Percentiles rank a stretch among this genome's conserved stretches.
These are phyloP conservation scores for Pollachius pollachius DNA, from an alignment of 2,113 vertebrate genomes.

Conservation along the genomic window DNA sequence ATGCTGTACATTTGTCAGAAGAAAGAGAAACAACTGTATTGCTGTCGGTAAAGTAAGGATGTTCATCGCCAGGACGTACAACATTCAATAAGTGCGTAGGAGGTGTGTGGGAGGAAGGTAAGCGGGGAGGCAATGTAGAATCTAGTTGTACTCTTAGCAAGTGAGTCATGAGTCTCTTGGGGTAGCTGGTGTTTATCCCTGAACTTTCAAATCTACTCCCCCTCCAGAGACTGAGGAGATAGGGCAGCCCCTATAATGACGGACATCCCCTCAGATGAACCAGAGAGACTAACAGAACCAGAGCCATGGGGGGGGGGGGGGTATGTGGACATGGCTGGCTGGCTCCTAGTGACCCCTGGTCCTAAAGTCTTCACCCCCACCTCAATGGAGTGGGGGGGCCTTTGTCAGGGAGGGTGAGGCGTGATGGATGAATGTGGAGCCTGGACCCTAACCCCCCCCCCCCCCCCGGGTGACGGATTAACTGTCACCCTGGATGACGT, in stretches of 20 bases:
- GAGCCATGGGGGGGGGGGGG: conserved; percentile 43
- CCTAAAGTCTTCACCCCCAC: conserved; percentile 55
- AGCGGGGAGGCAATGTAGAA: too few species aligned
- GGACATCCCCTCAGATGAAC: conserved; percentile 18
- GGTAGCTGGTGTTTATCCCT: too few species aligned
- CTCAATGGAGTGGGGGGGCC: conserved; percentile 17
- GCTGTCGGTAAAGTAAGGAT: too few species aligned
- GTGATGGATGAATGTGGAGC: neutral
- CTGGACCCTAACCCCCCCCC: neutral
- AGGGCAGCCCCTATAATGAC: neutral
- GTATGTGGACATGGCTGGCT: conserved; percentile 46
- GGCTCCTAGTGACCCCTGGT: conserved; percentile 54
- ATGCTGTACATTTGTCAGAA: too few species aligned
- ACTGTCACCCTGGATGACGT: neutral
- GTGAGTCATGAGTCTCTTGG: too few species aligned
- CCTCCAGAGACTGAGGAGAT: neutral
- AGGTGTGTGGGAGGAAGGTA: too few species aligned
- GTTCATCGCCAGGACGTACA: too few species aligned
- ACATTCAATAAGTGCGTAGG: too few species aligned
- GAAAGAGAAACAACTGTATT: too few species aligned
- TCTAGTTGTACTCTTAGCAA: too few species aligned
- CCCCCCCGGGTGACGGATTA: neutral
- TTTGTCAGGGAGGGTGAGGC: conserved; percentile 22
- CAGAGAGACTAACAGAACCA: conserved; percentile 29
- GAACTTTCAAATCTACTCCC: too few species aligned